These are phyloP conservation scores for Peromyscus melanophrys DNA, from an alignment of 2,797 vertebrate species.

Conservation along the genomic window DNA sequence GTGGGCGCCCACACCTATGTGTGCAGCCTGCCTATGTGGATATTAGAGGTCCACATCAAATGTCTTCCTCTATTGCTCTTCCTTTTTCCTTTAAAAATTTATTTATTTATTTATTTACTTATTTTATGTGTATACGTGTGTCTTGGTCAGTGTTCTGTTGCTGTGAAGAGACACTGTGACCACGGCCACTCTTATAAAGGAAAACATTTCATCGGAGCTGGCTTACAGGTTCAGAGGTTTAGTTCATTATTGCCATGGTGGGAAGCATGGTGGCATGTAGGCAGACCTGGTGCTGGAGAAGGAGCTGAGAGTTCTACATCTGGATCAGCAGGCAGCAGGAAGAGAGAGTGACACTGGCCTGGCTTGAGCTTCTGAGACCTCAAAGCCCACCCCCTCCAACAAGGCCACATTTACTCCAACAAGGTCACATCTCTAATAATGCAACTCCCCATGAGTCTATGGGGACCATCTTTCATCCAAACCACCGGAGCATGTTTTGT, in stretches of 20 bases:
- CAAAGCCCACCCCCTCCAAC: neutral
- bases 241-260: neutral
- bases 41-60: neutral
- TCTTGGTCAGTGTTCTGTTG: neutral
- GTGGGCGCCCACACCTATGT: neutral
- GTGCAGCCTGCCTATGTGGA: neutral
- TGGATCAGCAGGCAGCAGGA: neutral
- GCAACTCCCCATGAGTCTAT: neutral
- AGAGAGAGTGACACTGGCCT: neutral
- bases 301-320: neutral
- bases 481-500: neutral
- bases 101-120: neutral
- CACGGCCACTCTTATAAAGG: neutral
- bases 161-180: neutral
- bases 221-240: neutral
- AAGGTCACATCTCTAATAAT: neutral
- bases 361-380: neutral
- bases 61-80: neutral
- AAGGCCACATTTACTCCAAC: neutral
- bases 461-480: neutral
- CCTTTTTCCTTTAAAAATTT: too few relatives aligned
- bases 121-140: neutral
- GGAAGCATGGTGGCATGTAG: neutral
- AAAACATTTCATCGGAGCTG: neutral
- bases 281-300: neutral